Evolutionary conservation across 1,140 invertebrate species (phyloP).

Genomic region (Uloborus diversus): DNA sequence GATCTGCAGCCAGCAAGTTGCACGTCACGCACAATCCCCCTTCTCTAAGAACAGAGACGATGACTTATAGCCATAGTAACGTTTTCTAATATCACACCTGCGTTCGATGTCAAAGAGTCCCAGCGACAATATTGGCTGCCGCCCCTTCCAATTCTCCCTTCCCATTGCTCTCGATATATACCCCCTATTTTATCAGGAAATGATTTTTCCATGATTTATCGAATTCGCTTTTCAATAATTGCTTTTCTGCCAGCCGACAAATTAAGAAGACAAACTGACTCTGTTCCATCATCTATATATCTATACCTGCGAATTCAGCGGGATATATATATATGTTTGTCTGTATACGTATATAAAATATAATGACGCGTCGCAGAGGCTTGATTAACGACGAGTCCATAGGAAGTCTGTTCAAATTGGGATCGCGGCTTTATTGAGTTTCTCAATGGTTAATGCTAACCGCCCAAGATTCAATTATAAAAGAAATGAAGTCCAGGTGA

Average conservation of each 20-base stretch:
- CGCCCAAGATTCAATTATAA: conserved; percentile 47
- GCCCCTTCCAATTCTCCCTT: not conserved
- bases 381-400: conserved; percentile 34
- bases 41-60: not conserved
- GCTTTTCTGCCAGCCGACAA: conserved; percentile 52
- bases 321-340: conserved; percentile 21
- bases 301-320: conserved; percentile 3
- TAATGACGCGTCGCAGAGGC: conserved; percentile 15
- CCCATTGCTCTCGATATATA: not conserved
- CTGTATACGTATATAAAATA: not conserved
- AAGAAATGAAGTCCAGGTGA: conserved; percentile 25
- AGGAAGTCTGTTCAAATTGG: not conserved
- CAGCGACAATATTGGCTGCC: conserved; percentile 40
- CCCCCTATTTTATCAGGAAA: conserved; percentile 50
- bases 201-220: conserved; percentile 55
- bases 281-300: conserved; percentile 26
- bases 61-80: conserved; percentile 44
- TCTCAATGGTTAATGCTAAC: conserved; percentile 8
- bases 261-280: conserved; percentile 53
- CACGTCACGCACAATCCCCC: conserved; percentile 15
- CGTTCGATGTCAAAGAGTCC: conserved; percentile 37
- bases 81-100: conserved; percentile 52
- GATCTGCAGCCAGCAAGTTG: no score
- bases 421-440: conserved; percentile 43
- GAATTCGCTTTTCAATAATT: conserved; percentile 53